Evolutionary conservation across 1,140 invertebrate species (phyloP).

Genomic region (Drosophila punjabiensis): DNA sequence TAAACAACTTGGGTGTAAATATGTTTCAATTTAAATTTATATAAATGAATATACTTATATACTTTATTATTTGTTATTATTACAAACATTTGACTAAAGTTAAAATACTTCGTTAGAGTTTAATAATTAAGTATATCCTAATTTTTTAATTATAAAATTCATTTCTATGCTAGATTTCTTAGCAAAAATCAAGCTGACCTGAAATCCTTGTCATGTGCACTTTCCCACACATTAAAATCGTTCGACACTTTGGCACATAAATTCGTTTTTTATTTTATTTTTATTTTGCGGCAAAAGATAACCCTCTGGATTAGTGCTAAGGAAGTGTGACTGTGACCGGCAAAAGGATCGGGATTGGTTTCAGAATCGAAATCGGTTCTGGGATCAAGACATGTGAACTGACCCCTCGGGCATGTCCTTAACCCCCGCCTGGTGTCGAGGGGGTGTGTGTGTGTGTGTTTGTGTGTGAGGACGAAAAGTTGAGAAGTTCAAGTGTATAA

Average conservation of each 20-base stretch:
- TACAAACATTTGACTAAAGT: too few species aligned
- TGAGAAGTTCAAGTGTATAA: conserved; percentile 81
- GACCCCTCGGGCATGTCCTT: conserved; percentile 25
- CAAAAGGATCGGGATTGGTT: neutral
- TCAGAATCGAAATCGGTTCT: neutral
- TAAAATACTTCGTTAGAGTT: too few species aligned
- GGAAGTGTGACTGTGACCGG: conserved; percentile 47
- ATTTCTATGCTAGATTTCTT: neutral
- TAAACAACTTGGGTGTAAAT: neutral
- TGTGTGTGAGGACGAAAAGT: conserved; percentile 35
- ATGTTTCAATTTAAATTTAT: neutral
- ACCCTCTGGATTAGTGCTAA: conserved; percentile 10
- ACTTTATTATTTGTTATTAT: too few species aligned
- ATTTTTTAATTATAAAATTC: neutral
- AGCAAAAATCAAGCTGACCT: neutral
- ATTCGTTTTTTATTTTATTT: conserved; percentile 13
- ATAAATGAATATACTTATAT: too few species aligned
- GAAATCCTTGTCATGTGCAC: neutral
- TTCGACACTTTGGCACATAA: conserved; percentile 1
- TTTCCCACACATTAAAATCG: conserved; percentile 34
- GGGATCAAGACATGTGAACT: conserved; percentile 26
- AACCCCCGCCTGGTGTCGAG: conserved; percentile 43
- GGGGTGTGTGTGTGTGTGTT: conserved; percentile 11
- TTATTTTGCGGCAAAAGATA: neutral
- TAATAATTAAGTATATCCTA: neutral